Percentiles rank a stretch among this genome's conserved stretches.
phyloP scores from a whole-genome alignment of 2,888 invertebrate species.

The Drosophila rubida region DNA sequence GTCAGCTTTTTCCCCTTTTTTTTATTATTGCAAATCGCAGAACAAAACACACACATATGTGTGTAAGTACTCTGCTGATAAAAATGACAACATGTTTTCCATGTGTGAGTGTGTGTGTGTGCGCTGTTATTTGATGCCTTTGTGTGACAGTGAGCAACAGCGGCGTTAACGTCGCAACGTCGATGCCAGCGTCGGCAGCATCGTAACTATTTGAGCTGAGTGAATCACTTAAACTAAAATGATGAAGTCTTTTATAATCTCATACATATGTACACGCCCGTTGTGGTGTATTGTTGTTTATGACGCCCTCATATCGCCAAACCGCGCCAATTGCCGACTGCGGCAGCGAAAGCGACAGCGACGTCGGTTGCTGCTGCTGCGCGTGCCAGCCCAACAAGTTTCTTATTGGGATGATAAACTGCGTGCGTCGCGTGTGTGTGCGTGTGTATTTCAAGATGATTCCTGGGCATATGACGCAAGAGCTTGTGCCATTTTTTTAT shows the following conservation, averaged over 20 bases:
- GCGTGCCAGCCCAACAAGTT: conserved; percentile 71
- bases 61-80: conserved; percentile 43
- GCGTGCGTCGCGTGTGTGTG: conserved; percentile 13
- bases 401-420: conserved; percentile 67
- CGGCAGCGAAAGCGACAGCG: conserved; percentile 15
- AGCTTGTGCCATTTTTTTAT: conserved; percentile 63
- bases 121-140: conserved; percentile 27
- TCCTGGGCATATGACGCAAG: conserved; percentile 74
- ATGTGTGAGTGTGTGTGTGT: conserved; percentile 10
- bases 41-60: conserved; percentile 27
- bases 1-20: conserved; percentile 12
- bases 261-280: not conserved
- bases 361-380: conserved; percentile 34
- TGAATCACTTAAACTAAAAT: conserved; percentile 54
- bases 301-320: conserved; percentile 62
- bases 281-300: conserved; percentile 44
- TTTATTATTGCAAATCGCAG: conserved; percentile 40
- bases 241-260: conserved; percentile 48
- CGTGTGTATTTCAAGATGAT: conserved; percentile 55
- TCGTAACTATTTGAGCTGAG: conserved; percentile 37
- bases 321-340: conserved; percentile 39
- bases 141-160: conserved; percentile 9
- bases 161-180: not conserved
- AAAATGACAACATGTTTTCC: conserved; percentile 58
- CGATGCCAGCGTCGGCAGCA: conserved; percentile 40